Evolutionary conservation across 2,888 invertebrate genomes (phyloP), one percentile per base, ranked within the genome.

Genomic region (Drosophila histrio): DNA sequence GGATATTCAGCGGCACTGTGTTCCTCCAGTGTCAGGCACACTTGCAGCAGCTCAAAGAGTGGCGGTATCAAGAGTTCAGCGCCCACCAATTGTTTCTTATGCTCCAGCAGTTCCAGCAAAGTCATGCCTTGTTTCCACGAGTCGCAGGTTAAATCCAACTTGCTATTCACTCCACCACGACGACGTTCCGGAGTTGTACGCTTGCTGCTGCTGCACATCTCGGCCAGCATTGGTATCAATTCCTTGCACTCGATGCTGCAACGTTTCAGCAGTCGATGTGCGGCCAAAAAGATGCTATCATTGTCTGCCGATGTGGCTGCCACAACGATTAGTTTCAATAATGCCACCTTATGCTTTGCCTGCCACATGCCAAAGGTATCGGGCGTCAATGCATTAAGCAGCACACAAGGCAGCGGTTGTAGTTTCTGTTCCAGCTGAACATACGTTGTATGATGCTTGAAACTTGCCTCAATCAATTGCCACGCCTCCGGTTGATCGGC

Each of bases 1-100:
- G 96, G 94, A 89, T 98, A 98, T 90, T 98, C 98, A 0, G 96
- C 94, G 15, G 95, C 94, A 1, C 94, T 94, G 84, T 97, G 96
- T 73, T 96, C 96, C 84, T 97, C 97, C 79, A 96, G 95, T 68
- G 95, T 93, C 36, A 97, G 91, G 75, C 97, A 97, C 91, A 94
- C 94, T 85, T 95, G 95, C 11, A 98, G 91, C 44, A 98, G 91
- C 61, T 95, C 95, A 89, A 98, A 98, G 0, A 98, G 91, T 2
- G 94, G 89, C 0, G 95, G 94, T n/a, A 97, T 93, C 41, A 98
- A 92, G 0, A 93, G 77, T 53, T 94, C 93, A 11, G 94, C 93
- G 44, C 95, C 94, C 0, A 92, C 91, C 71, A 98, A 93, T 91
- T 96, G 96, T 91, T 96, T 96, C 89, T 98, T 97, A 77, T 94